Conservation (phyloP, 2,113 vertebrate genomes). For the Dromiciops gliroides region DNA sequence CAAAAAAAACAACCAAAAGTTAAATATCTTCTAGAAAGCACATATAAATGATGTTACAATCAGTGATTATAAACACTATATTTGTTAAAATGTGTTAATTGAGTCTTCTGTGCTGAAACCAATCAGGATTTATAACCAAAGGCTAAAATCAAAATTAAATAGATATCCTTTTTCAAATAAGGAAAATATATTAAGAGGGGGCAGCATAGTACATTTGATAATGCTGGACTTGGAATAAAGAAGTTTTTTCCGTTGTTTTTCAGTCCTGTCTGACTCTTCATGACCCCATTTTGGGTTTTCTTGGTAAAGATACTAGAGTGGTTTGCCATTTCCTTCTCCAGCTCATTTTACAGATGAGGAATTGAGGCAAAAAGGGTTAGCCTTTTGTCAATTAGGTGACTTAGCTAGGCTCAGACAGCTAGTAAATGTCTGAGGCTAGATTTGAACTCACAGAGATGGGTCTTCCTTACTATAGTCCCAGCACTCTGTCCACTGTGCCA, state of each 20-base stretch:
- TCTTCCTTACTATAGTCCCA: neutral
- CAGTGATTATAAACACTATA: conserved; percentile 19
- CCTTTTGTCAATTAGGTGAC: no score
- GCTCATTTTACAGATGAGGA: neutral
- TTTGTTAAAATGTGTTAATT: neutral
- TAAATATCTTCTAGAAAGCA: conserved; percentile 28
- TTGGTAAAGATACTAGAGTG: neutral
- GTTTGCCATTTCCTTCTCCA: neutral
- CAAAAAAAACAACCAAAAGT: neutral
- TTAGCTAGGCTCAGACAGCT: neutral
- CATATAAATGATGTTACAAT: neutral
- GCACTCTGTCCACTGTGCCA: neutral
- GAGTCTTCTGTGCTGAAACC: conserved; percentile 39
- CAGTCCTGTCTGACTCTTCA: neutral
- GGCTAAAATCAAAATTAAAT: conserved; percentile 57
- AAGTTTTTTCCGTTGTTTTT: neutral
- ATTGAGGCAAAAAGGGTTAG: neutral
- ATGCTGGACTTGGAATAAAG: neutral
- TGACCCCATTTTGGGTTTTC: neutral
- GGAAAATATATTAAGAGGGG: neutral
- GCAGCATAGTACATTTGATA: neutral
- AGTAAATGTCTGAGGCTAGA: neutral
- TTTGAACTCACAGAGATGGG: neutral
- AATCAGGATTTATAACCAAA: conserved; percentile 40
- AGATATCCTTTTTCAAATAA: conserved; percentile 39